Evolutionary conservation across 1,140 invertebrate species (phyloP).

Genomic region (Reticulitermes speratus): DNA sequence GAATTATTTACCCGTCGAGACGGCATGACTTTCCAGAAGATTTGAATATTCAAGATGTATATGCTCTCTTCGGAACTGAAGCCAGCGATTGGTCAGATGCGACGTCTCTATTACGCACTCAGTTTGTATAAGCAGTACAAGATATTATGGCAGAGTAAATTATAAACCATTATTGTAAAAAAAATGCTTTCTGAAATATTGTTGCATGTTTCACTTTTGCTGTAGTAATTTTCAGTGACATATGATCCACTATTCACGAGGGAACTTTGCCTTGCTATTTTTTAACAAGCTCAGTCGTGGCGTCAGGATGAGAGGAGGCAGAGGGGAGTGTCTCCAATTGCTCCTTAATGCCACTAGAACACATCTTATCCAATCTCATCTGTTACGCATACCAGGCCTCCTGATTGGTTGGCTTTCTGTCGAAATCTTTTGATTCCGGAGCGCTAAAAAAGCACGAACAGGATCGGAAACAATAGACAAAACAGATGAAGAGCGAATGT

Average conservation of each 20-base stretch:
- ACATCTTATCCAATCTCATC: not conserved
- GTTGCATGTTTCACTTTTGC: not conserved
- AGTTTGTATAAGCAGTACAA: too few species aligned
- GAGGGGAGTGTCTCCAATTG: conserved; percentile 1
- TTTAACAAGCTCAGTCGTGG: conserved; percentile 10
- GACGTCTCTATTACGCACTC: too few species aligned
- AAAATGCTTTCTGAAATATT: too few species aligned
- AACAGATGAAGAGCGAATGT: not conserved
- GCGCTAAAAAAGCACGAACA: not conserved
- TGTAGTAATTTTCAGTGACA: not conserved
- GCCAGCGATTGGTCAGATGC: too few species aligned
- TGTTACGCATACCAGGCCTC: not conserved
- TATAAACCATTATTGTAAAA: too few species aligned
- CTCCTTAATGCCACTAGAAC: conserved; percentile 10
- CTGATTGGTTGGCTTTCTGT: not conserved
- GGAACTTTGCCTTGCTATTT: not conserved
- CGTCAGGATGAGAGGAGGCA: not conserved
- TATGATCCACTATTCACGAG: not conserved
- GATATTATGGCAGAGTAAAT: too few species aligned
- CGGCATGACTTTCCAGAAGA: too few species aligned
- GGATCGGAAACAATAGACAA: not conserved
- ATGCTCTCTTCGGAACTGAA: too few species aligned
- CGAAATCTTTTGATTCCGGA: conserved; percentile 8
- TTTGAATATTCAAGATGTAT: too few species aligned
- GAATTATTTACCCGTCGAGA: too few species aligned